phyloP scores from a whole-genome alignment of 2,888 invertebrate species.

The Xiphydria camelus region DNA sequence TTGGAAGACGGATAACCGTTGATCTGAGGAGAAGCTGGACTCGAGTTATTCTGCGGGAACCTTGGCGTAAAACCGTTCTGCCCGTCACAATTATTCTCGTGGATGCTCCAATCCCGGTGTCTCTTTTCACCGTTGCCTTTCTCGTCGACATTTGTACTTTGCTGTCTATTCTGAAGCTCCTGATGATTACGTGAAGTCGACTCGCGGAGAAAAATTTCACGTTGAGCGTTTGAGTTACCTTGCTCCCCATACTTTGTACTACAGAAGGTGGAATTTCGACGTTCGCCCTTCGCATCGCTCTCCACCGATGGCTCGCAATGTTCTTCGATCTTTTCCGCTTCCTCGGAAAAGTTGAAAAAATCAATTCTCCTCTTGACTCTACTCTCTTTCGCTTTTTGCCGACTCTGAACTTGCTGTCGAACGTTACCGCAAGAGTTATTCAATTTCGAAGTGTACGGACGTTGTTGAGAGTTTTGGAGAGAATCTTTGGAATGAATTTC shows the following conservation, averaged over 20 bases:
- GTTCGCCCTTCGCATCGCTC: conserved; percentile 28
- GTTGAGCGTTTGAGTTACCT: too few relatives aligned
- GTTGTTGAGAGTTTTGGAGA: conserved; percentile 6
- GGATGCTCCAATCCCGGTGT: too few relatives aligned
- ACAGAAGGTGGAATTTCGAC: conserved; percentile 35
- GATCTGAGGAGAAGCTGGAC: neutral
- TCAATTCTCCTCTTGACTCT: conserved; percentile 39
- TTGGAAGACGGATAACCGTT: conserved; percentile 1
- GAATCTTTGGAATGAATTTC: conserved; percentile 18
- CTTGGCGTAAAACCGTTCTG: neutral
- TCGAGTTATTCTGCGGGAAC: neutral
- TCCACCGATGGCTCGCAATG: neutral
- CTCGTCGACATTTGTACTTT: conserved; percentile 2
- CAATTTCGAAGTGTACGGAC: conserved; percentile 14
- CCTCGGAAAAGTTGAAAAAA: conserved; percentile 28
- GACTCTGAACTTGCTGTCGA: conserved; percentile 13
- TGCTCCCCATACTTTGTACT: conserved; percentile 42
- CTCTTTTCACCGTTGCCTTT: too few relatives aligned
- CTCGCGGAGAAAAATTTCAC: neutral
- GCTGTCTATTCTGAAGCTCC: neutral
- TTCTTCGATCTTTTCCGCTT: neutral
- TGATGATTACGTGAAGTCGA: neutral
- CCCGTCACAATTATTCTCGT: too few relatives aligned
- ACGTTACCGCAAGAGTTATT: conserved; percentile 21
- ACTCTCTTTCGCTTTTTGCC: conserved; percentile 21